Evolutionary conservation across 1,140 invertebrate species (phyloP).

Genomic region (Ceratosolen solmsi): DNA sequence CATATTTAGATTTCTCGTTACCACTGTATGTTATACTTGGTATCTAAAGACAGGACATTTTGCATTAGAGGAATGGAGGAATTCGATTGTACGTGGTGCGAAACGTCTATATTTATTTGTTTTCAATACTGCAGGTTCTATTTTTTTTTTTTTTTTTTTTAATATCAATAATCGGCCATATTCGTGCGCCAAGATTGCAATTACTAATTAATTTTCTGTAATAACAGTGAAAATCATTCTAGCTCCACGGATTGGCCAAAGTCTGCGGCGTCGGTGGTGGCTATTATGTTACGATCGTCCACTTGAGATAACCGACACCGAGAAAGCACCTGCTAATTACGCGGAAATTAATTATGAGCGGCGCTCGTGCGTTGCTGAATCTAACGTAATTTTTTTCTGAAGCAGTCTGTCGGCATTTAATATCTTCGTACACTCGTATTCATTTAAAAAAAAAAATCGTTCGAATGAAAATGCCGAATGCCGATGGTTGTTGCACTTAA

Average conservation of each 20-base stretch:
- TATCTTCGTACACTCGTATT: too few species aligned
- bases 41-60: too few species aligned
- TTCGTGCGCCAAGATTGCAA: constrained; percentile 14
- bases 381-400: neutral
- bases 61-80: too few species aligned
- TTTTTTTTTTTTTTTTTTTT: too few species aligned
- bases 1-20: too few species aligned
- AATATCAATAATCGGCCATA: too few species aligned
- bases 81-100: too few species aligned
- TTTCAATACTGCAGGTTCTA: too few species aligned
- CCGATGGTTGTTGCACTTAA: neutral
- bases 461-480: neutral
- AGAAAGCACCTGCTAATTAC: constrained; percentile 61
- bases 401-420: too few species aligned
- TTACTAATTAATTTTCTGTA: constrained; percentile 55
- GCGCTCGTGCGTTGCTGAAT: neutral
- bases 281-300: constrained; percentile 59
- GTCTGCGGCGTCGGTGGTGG: constrained; percentile 50
- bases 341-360: constrained; percentile 61
- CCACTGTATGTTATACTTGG: too few species aligned
- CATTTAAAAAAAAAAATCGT: too few species aligned
- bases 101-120: too few species aligned
- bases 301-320: constrained; percentile 56
- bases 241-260: constrained; percentile 52
- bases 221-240: constrained; percentile 52